phyloP scores from a whole-genome alignment of 2,113 vertebrate genomes.

The Pagrus major region DNA sequence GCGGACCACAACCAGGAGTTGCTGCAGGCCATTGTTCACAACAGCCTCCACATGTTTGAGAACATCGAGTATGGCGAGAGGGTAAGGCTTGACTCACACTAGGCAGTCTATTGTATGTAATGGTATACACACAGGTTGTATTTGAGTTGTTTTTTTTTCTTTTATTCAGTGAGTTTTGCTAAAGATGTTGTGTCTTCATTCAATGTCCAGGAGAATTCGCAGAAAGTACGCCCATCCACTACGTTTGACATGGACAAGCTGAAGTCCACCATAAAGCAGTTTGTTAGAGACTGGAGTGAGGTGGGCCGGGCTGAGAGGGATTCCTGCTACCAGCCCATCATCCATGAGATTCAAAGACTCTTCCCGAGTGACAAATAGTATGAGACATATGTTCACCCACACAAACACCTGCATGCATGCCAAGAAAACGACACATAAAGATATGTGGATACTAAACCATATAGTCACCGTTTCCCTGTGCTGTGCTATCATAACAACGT shows the following conservation, averaged over 20 bases:
- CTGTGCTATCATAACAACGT: conserved; percentile 20
- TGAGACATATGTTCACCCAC: conserved; percentile 35
- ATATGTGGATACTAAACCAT: not conserved
- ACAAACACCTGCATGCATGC: not conserved
- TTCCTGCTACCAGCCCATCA: conserved; percentile 94
- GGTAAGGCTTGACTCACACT: conserved; percentile 82
- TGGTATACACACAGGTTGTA: not conserved
- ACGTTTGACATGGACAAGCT: conserved; percentile 99
- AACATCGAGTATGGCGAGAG: conserved; percentile 96
- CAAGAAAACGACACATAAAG: not conserved
- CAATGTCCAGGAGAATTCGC: conserved; percentile 73
- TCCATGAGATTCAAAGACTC: conserved; percentile 93
- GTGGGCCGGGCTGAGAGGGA: conserved; percentile 93
- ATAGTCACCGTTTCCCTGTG: not conserved
- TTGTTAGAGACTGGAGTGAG: conserved; percentile 98
- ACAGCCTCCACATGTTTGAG: conserved; percentile 97
- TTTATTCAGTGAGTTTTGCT: not conserved
- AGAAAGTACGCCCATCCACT: conserved; percentile 90
- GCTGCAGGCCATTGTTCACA: conserved; percentile 92
- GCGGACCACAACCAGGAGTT: conserved; percentile 95
- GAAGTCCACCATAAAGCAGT: conserved; percentile 98
- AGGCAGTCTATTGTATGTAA: not conserved
- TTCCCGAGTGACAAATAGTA: conserved; percentile 95
- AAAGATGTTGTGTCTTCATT: not conserved
- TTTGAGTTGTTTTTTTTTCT: not conserved